Evolutionary conservation across 2,113 vertebrate genomes (phyloP), one percentile per base, ranked within the genome.

Genomic region (Bubo blakistoni): DNA sequence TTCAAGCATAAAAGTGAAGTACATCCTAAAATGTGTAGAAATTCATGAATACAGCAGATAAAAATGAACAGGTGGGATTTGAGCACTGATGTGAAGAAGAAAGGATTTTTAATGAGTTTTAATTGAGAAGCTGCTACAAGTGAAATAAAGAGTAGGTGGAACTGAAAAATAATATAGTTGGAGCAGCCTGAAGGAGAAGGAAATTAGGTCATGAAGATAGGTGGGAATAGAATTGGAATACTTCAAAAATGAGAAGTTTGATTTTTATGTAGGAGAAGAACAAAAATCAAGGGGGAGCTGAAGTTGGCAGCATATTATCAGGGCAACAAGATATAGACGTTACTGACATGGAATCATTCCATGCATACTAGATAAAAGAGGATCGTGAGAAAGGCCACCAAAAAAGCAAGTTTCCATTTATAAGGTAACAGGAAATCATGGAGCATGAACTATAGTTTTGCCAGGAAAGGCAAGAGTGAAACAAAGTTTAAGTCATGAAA

Each of bases 71-170:
- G 46, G 77, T 89, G 73, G 52, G 62, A 89, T 88, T 3, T 88
- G 42, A 91, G 51, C 52, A 66, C 32, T 51, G 59, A 88, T 42
- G 36, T 58, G 78, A 72, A 91, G n/a, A 58, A 81, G 13, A 90
- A 83, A 55, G 32, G 19, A 29, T 24, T 81, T 81, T 91, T 92
- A 76, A 95, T 82, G 73, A 85, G 32, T 85, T 95, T 94, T 94
- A 95, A 95, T 46, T 90, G 66, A 92, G 88, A 95, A 77, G 73
- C 54, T 92, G 70, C 70, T 94, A 80, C 58, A 94, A 11, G 7
- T 87, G 74, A 91, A 95, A 94, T 84, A 88, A 91, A 63, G 92
- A 89, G 71, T 85, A 85, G 96, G 96, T 66, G 70, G 91, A 86
- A 91, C 30, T 58, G 67, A 81, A 82, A 81, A 91, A 74, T 92